Evolutionary conservation across 1,140 invertebrate species (phyloP), one percentile per base, ranked within the genome.

Genomic region (Solen grandis): DNA sequence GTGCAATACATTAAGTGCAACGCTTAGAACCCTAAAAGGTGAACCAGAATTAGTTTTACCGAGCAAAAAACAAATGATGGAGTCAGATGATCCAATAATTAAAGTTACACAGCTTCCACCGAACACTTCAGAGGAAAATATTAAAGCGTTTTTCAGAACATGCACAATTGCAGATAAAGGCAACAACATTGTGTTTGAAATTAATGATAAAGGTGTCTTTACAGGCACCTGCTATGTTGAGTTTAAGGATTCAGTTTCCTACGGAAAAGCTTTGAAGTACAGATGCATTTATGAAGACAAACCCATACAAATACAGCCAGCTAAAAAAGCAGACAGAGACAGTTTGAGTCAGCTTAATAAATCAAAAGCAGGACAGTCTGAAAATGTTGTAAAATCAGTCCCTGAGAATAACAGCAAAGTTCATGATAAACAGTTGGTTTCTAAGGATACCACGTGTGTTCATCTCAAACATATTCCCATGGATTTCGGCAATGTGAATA

Each of bases 191-290:
- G 95, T 95, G 29, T 94, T 97, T n/a, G 94, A 95, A 19, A 87
- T 94, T 27, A 93, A 93, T 35, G 94, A 94, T 80, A 93, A 94
- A 14, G 93, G 90, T 92, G 74, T 93, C 92, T 59, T 92, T 92
- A 33, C 93, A 93, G 81, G 94, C 91, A 87, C 91, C 93, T 60
- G 95, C 0, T 96, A 95, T 90, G 95, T 97, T 0, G 95, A 96
- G 86, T 96, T 97, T 83, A 94, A 93, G 0, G 94, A 94, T 22
- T 84, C 93, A 5, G 95, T 95, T 33, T 96, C 97, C 70, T 91
- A 86, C 33, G 84, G 90, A 75, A 77, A 76, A 14, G 91, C 88
- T 29, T 66, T 92, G 22, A 79, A 85, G 38, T 86, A 90, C 73
- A 86, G 86, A 19, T 84, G 84, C 31, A 76, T 84, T 19, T 87